A percentile compares a stretch with the other conserved stretches of the same genome.
Evolutionary conservation across 2,888 invertebrate genomes (phyloP).

Genomic region (Drosophila leonis): DNA sequence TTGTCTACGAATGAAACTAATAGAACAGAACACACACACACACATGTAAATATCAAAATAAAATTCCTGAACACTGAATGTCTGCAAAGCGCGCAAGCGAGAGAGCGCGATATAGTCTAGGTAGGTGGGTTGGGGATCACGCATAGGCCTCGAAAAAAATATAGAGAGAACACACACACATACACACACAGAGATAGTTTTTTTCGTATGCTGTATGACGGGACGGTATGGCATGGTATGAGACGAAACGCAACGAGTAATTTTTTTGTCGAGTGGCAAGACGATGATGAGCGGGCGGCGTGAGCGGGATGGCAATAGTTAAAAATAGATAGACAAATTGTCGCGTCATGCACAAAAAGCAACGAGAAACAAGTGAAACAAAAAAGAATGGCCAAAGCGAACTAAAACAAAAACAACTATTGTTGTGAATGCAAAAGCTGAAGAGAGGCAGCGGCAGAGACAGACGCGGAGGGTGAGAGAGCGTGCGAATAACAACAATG

Average conservation of each 20-base stretch:
- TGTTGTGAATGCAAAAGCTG: slow-evolving; percentile 28
- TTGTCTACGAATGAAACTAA: slow-evolving; percentile 56
- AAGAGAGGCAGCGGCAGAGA: slow-evolving; percentile 1
- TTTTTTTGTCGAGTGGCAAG: slow-evolving; percentile 32
- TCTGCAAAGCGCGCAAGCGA: slow-evolving; percentile 44
- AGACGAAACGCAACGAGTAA: slow-evolving; percentile 47
- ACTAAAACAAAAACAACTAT: slow-evolving; percentile 34
- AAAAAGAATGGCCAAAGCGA: slow-evolving; percentile 32
- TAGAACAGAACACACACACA: slow-evolving; percentile 32
- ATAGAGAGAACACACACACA: background rate
- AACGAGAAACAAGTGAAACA: slow-evolving; percentile 30
- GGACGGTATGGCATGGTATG: slow-evolving; percentile 34
- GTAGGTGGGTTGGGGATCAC: slow-evolving; percentile 14
- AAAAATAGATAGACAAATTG: slow-evolving; percentile 82
- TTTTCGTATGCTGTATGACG: slow-evolving; percentile 47
- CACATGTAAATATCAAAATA: slow-evolving; percentile 64
- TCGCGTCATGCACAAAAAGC: slow-evolving; percentile 76
- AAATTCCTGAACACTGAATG: slow-evolving; percentile 75
- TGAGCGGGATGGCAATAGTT: slow-evolving; percentile 55
- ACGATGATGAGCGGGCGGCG: slow-evolving; percentile 12
- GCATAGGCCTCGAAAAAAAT: slow-evolving; percentile 70
- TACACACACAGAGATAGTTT: background rate
- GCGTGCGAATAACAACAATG: slow-evolving; percentile 11
- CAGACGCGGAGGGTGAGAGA: background rate
- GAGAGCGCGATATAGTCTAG: background rate